These are phyloP conservation scores for Sinotaia quadrata DNA, from an alignment of 2,888 invertebrate genomes.

Conservation along the genomic window DNA sequence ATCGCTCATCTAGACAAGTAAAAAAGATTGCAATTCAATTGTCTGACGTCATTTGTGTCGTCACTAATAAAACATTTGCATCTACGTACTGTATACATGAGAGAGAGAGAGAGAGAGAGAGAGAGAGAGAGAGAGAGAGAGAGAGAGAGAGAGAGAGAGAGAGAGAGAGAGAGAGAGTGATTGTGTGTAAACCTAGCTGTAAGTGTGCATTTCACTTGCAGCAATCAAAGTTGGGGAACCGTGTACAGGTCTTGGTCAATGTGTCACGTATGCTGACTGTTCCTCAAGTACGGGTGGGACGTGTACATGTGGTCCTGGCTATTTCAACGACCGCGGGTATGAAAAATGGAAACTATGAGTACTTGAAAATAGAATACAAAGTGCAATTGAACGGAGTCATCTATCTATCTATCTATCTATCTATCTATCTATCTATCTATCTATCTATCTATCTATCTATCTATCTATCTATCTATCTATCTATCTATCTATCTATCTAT, in stretches of 20 bases:
- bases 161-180: background rate
- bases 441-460: no score
- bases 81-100: no score
- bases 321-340: conserved; percentile 22
- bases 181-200: no score
- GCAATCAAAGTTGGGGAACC: conserved; percentile 13
- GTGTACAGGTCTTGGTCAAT: conserved; percentile 26
- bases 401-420: no score
- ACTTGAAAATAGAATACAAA: background rate
- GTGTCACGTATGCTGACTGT: conserved; percentile 27
- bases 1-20: no score
- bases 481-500: background rate
- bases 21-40: no score
- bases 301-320: conserved; percentile 22
- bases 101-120: no score
- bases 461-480: background rate
- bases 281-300: conserved; percentile 5
- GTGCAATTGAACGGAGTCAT: background rate
- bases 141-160: background rate
- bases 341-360: no score
- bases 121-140: background rate
- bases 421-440: no score
- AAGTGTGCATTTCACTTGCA: background rate
- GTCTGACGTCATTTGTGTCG: no score
- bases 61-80: no score